Evolutionary conservation across 2,797 vertebrate genomes (phyloP), one percentile per base, ranked within the genome.

Genomic region (Sphaeramia orbicularis): DNA sequence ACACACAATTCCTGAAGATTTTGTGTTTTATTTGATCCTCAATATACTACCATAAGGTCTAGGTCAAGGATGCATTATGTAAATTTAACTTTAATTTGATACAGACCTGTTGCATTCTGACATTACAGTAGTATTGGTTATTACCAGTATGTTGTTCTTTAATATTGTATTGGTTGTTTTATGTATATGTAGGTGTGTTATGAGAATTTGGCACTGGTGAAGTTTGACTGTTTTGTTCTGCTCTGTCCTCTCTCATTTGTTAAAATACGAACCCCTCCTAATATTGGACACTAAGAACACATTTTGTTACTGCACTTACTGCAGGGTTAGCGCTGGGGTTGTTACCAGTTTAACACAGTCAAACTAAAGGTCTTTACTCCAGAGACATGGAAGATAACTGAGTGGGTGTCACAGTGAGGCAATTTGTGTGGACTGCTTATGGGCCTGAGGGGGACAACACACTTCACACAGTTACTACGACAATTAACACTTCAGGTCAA

Each of bases 351-450:
- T 78, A 76, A 54, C 79, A 76, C 60, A 37, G 76, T 68, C 74
- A 65, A 65, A 73, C 21, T 19, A 15, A 44, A 75, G 35, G 48
- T 54, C 40, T 71, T 74, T 40, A 58, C 65, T 64, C 68, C 24
- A 76, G 65, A 69, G 66, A 79, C 18, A 0, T n/a, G n/a, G 38
- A 56, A 27, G 18, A 51, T 40, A 19, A 64, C 55, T 7, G 58
- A 52, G 76, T 78, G 74, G 71, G 76, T 86, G 86, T 85, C 71
- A 72, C 75, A 84, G 45, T 72, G 67, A 84, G 40, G 58, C 37
- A 79, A 76, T 85, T 83, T 76, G 54, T 82, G 65, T 73, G 62
- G 65, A 60, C 49, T 49, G 50, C 77, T 48, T 45, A 27, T 30
- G 38, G 51, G 70, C 59, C 69, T 70, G 0, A 58, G 45, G 65